Conservation (phyloP, 2,113 vertebrate species). For the Merops nubicus region DNA sequence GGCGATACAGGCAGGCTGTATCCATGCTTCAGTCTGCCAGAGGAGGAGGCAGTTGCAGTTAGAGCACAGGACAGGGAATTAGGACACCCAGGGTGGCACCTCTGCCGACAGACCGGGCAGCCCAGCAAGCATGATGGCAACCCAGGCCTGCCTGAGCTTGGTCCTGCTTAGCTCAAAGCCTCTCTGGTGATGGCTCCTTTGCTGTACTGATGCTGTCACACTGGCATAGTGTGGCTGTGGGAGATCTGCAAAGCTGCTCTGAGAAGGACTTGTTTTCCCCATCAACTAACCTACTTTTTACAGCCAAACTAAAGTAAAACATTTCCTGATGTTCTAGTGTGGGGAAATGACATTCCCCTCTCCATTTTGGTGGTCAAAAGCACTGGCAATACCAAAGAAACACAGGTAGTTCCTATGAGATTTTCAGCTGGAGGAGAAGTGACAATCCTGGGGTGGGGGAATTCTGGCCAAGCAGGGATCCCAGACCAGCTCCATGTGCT, state of each 20-base stretch:
- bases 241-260: neutral
- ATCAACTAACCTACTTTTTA: neutral
- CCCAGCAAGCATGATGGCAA: neutral
- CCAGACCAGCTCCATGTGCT: neutral
- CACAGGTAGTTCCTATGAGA: neutral
- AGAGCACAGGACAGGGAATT: neutral
- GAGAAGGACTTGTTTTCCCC: neutral
- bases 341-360: neutral
- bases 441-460: neutral
- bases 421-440: neutral
- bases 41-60: neutral
- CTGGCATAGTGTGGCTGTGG: neutral
- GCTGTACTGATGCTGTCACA: neutral
- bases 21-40: neutral
- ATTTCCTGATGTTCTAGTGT: neutral
- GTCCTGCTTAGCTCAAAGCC: neutral
- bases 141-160: fast-evolving
- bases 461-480: neutral
- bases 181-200: neutral
- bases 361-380: neutral
- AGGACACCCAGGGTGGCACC: neutral
- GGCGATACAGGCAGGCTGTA: neutral
- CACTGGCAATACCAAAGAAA: neutral
- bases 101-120: neutral
- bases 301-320: neutral